Base-by-base conservation (phyloP, 2,888 invertebrate species). In the Frankliniella fusca region DNA sequence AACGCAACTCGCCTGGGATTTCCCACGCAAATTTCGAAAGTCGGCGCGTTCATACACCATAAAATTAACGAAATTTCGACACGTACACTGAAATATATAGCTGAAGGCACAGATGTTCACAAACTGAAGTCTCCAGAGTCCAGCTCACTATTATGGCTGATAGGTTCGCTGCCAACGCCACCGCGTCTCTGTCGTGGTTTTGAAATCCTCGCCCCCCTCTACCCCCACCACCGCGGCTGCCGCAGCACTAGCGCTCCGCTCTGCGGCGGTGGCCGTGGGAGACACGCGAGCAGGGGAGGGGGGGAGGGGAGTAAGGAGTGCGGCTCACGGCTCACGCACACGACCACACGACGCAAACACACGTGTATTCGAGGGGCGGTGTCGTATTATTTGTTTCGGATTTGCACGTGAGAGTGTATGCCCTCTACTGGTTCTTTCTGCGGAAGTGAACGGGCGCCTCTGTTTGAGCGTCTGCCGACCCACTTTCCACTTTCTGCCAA, bases 131-230 rank as follows among this genome's bases (percentile, higher is more conserved):
- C 61, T 61, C 20, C 61, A 61, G 61, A 61, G 61, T 3, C 61
- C 61, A 12, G 61, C 7, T 38, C 61, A 18, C 15, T 61, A n/a
- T 61, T 61, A 18, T 61, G 61, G 61, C 18, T 18, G 61, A n/a
- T 61, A 18, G n/a, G 38, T 38, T 38, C 18, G 61, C 61, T 61
- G 61, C 61, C 61, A 61, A 61, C 61, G 61, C 61, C 61, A 61
- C 61, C 61, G 61, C 61, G 61, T 61, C 61, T 61, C 61, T 61
- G 61, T 61, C 15, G 0, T 61, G 61, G 20, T 61, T 61, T 61
- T 61, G 61, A 61, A 61, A 61, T 61, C 61, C 61, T 61, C 61
- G 61, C 61, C 61, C 61, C 61, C 61, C 61, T 61, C 61, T n/a
- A n/a, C 10, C 61, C 61, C 61, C 61, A 61, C 61, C 61, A 61